Conservation (phyloP, 2,113 vertebrate species). For the Polypterus senegalus region DNA sequence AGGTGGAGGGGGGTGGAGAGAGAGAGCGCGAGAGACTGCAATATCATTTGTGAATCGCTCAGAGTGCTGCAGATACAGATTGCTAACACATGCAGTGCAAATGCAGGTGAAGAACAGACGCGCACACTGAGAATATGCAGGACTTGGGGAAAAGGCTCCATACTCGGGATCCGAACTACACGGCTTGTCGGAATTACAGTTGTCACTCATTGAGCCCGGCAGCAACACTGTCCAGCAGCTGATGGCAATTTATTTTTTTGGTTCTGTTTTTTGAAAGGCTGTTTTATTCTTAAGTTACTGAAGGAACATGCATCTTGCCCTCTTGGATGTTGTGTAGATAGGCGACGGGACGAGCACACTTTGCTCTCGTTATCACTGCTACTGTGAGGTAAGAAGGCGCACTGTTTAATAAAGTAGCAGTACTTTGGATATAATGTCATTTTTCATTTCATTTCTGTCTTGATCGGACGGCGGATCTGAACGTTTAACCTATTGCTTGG, state of each 20-base stretch:
- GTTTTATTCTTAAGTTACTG: slow-evolving; percentile 23
- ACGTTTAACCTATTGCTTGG: slow-evolving; percentile 23
- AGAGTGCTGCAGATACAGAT: slow-evolving; percentile 83
- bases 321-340: slow-evolving; percentile 12
- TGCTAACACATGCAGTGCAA: slow-evolving; percentile 74
- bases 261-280: slow-evolving; percentile 1
- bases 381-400: slow-evolving; percentile 19
- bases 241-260: slow-evolving; percentile 18
- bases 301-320: slow-evolving; percentile 20
- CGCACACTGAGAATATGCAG: slow-evolving; percentile 52
- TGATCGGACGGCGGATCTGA: slow-evolving; percentile 16
- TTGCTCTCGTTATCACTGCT: not conserved
- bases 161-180: slow-evolving; percentile 33
- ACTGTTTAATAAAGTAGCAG: slow-evolving; percentile 21
- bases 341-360: slow-evolving; percentile 23
- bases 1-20: slow-evolving; percentile 26
- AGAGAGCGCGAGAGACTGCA: slow-evolving; percentile 62
- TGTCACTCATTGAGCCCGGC: slow-evolving; percentile 7
- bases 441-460: slow-evolving; percentile 16
- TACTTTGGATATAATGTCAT: slow-evolving; percentile 34
- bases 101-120: slow-evolving; percentile 78
- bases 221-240: slow-evolving; percentile 11
- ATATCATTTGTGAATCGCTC: slow-evolving; percentile 91
- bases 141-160: slow-evolving; percentile 51
- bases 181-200: slow-evolving; percentile 36